Evolutionary conservation across 2,888 invertebrate species (phyloP), one percentile per base, ranked within the genome.

Genomic region (Stenoptilia bipunctidactyla): DNA sequence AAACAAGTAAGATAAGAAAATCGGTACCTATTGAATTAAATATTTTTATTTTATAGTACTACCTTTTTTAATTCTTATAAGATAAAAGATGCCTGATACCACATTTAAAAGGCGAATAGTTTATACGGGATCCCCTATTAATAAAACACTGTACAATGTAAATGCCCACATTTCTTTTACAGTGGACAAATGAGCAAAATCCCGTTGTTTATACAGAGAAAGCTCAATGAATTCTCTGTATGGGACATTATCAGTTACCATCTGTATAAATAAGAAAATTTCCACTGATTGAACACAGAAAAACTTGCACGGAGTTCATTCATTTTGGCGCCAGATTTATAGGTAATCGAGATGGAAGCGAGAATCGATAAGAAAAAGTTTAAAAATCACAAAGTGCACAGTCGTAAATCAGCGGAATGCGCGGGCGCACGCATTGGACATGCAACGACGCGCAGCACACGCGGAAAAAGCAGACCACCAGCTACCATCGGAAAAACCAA

Each of bases 281-380:
- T 42, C 45, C 42, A 40, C 36, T 42, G 42, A 45, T 42, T 42
- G 45, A 40, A 9, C 15, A 15, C 42, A 42, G 52, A 68, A 75
- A 76, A 79, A 70, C 56, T 56, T 51, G 55, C 61, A 58, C 63
- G 48, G 51, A 58, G 62, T 62, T 72, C 71, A 79, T 74, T 76
- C 74, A 80, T 73, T 75, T 79, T 71, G 72, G 69, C 75, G 75
- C 74, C 75, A 68, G 70, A 75, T 75, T 76, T 72, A 77, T 75
- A 71, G 71, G 71, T 63, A 60, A 67, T 65, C 58, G 61, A 52
- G 52, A 53, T 58, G 53, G 61, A 66, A 70, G 73, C 72, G 73
- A 69, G 71, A 71, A 71, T 46, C 57, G 47, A 51, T 51, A 54
- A 56, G 63, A 76, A 72, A 77, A 79, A 77, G 67, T 64, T 71